Conservation (phyloP, 2,113 vertebrate species). For the Etheostoma spectabile region DNA sequence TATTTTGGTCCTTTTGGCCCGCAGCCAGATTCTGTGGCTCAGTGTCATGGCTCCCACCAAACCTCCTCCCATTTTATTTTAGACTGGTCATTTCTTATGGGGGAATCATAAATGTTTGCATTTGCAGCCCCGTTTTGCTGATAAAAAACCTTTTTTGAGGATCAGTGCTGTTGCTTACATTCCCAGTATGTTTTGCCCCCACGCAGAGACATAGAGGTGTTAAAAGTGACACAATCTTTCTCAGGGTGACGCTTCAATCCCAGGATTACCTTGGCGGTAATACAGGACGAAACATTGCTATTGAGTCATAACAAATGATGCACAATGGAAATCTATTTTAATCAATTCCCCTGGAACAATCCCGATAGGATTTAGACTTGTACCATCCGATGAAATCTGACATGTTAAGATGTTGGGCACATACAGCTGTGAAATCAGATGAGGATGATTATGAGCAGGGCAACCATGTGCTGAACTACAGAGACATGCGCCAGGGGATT, state of each 20-base stretch:
- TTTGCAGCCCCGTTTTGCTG: background rate
- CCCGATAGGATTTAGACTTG: conserved; percentile 60
- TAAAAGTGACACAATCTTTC: conserved; percentile 3
- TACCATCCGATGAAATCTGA: conserved; percentile 50
- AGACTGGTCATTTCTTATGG: background rate
- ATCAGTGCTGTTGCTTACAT: background rate
- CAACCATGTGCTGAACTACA: conserved; percentile 47
- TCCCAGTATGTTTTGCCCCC: background rate
- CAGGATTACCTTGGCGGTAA: conserved; percentile 34
- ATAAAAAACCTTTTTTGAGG: background rate
- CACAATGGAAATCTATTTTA: conserved; percentile 59
- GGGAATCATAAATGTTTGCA: background rate
- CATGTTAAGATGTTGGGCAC: conserved; percentile 52
- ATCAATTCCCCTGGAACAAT: conserved; percentile 64
- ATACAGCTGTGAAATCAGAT: conserved; percentile 66
- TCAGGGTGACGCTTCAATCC: conserved; percentile 18
- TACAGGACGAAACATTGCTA: conserved; percentile 16
- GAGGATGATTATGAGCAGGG: conserved; percentile 55
- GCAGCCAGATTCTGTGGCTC: too few species aligned
- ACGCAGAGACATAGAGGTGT: background rate
- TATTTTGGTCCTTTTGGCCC: too few species aligned
- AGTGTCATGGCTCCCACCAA: too few species aligned
- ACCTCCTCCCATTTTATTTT: too few species aligned
- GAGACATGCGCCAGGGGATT: conserved; percentile 63
- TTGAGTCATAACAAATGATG: conserved; percentile 36